Percentiles rank a stretch among this genome's conserved stretches.
Evolutionary conservation across 64 coral and sea anemone genomes (phyloP).

Genomic region (Stichodactyla helianthus): DNA sequence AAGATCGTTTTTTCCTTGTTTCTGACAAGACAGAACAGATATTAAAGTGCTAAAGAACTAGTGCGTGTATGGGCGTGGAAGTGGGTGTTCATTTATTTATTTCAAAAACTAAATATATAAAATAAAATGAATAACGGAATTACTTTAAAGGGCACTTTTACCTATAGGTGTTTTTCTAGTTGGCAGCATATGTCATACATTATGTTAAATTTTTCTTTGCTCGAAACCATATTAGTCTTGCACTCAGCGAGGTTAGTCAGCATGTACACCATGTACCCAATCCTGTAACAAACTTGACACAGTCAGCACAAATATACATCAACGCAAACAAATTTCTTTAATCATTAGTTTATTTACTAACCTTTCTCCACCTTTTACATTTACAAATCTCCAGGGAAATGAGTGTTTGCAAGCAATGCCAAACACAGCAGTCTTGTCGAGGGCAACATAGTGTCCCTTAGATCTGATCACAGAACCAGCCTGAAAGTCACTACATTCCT

Average conservation of each 20-base stretch:
- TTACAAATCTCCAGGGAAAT: slow-evolving; percentile 15
- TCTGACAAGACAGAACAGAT: not conserved
- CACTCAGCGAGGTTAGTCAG: slow-evolving; percentile 1
- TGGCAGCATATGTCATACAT: slow-evolving; percentile 22
- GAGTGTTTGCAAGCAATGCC: slow-evolving; percentile 16
- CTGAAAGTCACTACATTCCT: slow-evolving; percentile 8
- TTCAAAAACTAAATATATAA: not conserved
- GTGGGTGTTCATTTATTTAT: not conserved
- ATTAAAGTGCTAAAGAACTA: not conserved
- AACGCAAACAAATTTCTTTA: slow-evolving; percentile 1
- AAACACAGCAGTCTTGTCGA: slow-evolving; percentile 10
- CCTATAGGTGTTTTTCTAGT: not conserved
- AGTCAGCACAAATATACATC: slow-evolving; percentile 1
- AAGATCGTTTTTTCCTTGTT: not conserved
- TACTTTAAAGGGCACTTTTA: not conserved
- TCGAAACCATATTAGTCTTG: not conserved
- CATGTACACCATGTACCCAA: slow-evolving; percentile 12
- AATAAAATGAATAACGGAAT: slow-evolving; percentile 6
- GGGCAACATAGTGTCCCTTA: slow-evolving; percentile 1
- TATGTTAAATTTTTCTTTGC: not conserved
- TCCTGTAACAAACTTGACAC: not conserved
- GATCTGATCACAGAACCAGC: slow-evolving; percentile 4
- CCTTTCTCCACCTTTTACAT: slow-evolving; percentile 17
- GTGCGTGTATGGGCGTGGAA: not conserved
- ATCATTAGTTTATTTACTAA: slow-evolving; percentile 8